A percentile compares a stretch with the other conserved stretches of the same genome.
Evolutionary conservation across 2,888 invertebrate genomes (phyloP).

Genomic region (Sphaeridia pumilis): DNA sequence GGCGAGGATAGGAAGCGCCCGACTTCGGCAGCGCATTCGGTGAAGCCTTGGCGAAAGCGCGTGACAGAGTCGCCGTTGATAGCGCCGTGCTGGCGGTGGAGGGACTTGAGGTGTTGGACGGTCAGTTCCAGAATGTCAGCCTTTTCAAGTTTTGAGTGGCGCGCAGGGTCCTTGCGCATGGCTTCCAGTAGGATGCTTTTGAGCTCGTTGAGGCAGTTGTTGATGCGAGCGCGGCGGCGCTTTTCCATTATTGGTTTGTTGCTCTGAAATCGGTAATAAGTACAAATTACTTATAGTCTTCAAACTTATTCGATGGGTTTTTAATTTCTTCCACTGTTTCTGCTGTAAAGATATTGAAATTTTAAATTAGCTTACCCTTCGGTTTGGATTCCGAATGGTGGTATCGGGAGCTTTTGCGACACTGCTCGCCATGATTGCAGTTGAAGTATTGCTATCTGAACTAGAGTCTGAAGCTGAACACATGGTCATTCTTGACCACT

Average conservation of each 20-base stretch:
- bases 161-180: constrained; percentile 89
- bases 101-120: constrained; percentile 77
- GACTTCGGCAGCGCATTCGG: constrained; percentile 77
- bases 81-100: constrained; percentile 61
- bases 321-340: background rate
- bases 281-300: background rate
- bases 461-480: constrained; percentile 18
- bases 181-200: constrained; percentile 72
- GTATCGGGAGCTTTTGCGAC: constrained; percentile 16
- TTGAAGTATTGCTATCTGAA: constrained; percentile 5
- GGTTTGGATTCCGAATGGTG: constrained; percentile 21
- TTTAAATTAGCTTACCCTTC: constrained; percentile 14
- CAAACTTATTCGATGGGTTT: background rate
- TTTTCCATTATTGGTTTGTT: constrained; percentile 97
- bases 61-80: constrained; percentile 48
- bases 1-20: constrained; percentile 43
- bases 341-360: background rate
- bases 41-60: constrained; percentile 78
- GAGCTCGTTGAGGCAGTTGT: constrained; percentile 80
- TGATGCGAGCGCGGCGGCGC: constrained; percentile 77
- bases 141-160: constrained; percentile 79
- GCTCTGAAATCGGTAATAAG: constrained; percentile 47
- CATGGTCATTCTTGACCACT: constrained; percentile 11
- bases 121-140: constrained; percentile 89
- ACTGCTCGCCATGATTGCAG: background rate